Base-by-base conservation (phyloP, 2,888 invertebrate genomes). In the Eucriotettix oculatus region DNA sequence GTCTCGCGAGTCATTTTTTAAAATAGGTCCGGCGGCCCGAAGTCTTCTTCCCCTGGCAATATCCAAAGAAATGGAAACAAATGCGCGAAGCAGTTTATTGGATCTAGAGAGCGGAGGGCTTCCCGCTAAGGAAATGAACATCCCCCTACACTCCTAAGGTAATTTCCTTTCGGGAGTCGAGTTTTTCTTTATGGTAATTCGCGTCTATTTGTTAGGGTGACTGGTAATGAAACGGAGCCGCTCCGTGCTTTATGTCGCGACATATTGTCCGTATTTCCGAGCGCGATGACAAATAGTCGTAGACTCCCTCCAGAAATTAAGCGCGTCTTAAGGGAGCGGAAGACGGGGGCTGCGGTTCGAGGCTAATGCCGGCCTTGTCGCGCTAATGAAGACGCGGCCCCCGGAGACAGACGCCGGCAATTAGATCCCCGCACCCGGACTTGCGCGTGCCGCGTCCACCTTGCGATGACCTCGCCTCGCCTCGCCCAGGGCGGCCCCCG, bases 171-270 rank as follows among this genome's bases (percentile, higher is more conserved):
- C 56, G 59, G 56, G 59, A 48, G 48, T 52, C 42, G 57, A 54
- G 48, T 48, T 48, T 58, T 62, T 55, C 56, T 62, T 62, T 62
- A 62, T 62, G 62, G 60, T 62, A 62, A 62, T 62, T 62, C 57
- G 54, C 60, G 60, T 53, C 60, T 60, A 61, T 59, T 58, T 61
- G 59, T 57, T 60, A 58, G 42, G 42, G 52, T 54, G 58, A 55
- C 52, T 54, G 41, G 29, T 44, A 16, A 14, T n/a, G 56, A 59
- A 52, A 48, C 48, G 12, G 14, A 12, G 12, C 48, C n/a, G 14
- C 48, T 48, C 48, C 48, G 12, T 48, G 48, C 48, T 48, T 48
- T 48, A 48, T 48, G 48, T 48, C 48, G 48, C 48, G 48, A 48
- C 48, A 48, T 48, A 48, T 48, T 48, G 48, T 48, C n/a, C 48